These are phyloP conservation scores for Zaprionus africanus DNA, from an alignment of 1,140 invertebrate genomes.

Conservation along the genomic window DNA sequence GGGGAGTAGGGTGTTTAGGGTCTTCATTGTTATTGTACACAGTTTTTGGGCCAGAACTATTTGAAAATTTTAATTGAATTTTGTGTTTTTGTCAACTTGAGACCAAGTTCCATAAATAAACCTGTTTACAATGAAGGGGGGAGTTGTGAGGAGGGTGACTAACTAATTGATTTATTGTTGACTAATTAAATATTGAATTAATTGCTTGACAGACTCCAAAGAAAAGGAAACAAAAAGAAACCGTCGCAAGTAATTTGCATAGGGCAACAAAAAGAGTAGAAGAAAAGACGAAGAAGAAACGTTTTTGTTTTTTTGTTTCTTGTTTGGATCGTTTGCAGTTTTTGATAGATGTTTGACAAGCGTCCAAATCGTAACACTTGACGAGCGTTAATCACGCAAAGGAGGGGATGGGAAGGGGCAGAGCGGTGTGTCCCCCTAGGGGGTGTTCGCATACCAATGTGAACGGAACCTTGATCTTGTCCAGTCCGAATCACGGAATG, in stretches of 20 bases:
- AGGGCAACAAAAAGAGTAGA: constrained; percentile 25
- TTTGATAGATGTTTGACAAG: constrained; percentile 68
- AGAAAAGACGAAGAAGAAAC: constrained; percentile 9
- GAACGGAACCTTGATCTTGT: constrained; percentile 69
- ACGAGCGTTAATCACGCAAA: constrained; percentile 37
- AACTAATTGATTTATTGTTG: constrained; percentile 82
- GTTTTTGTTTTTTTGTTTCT: constrained; percentile 13
- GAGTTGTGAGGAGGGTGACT: constrained; percentile 20
- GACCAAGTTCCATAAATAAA: constrained; percentile 62
- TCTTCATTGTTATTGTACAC: constrained; percentile 47
- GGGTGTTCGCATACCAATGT: constrained; percentile 36
- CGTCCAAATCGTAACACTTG: constrained; percentile 43
- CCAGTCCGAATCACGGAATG: constrained; percentile 55
- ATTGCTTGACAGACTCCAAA: constrained; percentile 62
- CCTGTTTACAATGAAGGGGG: constrained; percentile 41
- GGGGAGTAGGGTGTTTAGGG: neutral
- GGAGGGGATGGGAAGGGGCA: neutral
- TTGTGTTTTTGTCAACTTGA: constrained; percentile 64
- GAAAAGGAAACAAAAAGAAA: constrained; percentile 34
- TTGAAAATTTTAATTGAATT: constrained; percentile 77
- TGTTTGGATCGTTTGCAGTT: constrained; percentile 38
- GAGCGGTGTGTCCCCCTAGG: neutral
- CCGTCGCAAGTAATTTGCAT: constrained; percentile 69
- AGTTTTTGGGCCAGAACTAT: constrained; percentile 61
- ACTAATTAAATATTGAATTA: constrained; percentile 83